Evolutionary conservation across 2,888 invertebrate species (phyloP).

Genomic region (Leptinotarsa juncta): DNA sequence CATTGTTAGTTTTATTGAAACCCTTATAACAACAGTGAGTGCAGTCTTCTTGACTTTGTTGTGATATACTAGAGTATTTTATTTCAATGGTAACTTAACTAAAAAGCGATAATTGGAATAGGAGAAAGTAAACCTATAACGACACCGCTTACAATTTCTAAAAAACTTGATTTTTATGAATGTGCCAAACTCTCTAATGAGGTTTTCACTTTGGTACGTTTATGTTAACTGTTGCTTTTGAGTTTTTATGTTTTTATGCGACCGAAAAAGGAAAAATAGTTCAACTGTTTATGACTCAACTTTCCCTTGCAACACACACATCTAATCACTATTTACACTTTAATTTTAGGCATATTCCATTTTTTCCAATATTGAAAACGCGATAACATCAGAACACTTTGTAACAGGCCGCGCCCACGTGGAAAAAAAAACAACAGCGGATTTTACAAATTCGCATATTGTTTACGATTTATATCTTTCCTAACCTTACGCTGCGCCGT

Average conservation of each 20-base stretch:
- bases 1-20: no score
- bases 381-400: no score
- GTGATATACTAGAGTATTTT: neutral
- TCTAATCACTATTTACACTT: neutral
- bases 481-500: no score
- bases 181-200: constrained; percentile 5
- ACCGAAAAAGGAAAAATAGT: constrained; percentile 14
- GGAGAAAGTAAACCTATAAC: neutral
- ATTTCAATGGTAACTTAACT: neutral
- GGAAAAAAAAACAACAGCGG: no score
- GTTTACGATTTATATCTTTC: no score
- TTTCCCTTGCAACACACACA: constrained; percentile 13
- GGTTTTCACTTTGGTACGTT: constrained; percentile 3
- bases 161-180: neutral
- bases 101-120: neutral
- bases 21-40: no score
- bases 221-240: neutral
- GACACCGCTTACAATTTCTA: neutral
- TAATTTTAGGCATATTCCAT: neutral
- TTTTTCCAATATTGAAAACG: no score
- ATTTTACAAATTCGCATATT: no score
- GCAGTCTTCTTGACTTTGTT: no score
- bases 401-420: no score
- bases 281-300: neutral
- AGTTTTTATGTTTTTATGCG: constrained; percentile 5